phyloP scores from a whole-genome alignment of 1,140 invertebrate genomes.

The Pseudoatta argentina region DNA sequence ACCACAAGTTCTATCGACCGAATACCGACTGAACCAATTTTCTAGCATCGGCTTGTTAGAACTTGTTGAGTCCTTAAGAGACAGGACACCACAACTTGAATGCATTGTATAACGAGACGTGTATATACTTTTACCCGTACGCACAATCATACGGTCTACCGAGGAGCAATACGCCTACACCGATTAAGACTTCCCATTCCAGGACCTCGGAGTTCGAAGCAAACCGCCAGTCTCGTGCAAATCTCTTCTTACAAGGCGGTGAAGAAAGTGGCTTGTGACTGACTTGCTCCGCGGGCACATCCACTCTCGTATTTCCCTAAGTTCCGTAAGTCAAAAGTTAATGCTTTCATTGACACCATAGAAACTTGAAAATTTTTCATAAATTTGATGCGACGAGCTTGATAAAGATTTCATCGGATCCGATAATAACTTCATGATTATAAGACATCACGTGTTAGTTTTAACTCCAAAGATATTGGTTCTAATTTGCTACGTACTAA shows the following conservation, averaged over 20 bases:
- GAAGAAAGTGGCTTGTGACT: constrained; percentile 19
- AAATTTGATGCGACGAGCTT: neutral
- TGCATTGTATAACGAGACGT: constrained; percentile 57
- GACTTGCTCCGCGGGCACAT: neutral
- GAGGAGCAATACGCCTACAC: neutral
- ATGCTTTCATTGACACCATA: neutral
- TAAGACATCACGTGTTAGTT: neutral
- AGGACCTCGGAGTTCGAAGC: neutral
- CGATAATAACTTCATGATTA: neutral
- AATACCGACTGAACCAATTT: constrained; percentile 71
- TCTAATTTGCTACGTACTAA: neutral
- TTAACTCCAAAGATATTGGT: neutral
- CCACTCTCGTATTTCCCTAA: neutral
- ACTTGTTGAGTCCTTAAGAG: constrained; percentile 49
- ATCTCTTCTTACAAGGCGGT: neutral
- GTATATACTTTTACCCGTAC: constrained; percentile 44
- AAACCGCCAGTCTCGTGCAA: neutral
- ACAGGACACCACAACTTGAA: constrained; percentile 54
- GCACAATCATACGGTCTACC: constrained; percentile 20
- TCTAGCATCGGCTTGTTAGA: constrained; percentile 34
- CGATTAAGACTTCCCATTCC: constrained; percentile 9
- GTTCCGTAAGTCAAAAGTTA: neutral
- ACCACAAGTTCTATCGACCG: constrained; percentile 57
- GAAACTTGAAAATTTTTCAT: neutral
- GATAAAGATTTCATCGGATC: neutral